Conservation (phyloP, 2,113 vertebrate genomes). For the Chrysemys picta region DNA sequence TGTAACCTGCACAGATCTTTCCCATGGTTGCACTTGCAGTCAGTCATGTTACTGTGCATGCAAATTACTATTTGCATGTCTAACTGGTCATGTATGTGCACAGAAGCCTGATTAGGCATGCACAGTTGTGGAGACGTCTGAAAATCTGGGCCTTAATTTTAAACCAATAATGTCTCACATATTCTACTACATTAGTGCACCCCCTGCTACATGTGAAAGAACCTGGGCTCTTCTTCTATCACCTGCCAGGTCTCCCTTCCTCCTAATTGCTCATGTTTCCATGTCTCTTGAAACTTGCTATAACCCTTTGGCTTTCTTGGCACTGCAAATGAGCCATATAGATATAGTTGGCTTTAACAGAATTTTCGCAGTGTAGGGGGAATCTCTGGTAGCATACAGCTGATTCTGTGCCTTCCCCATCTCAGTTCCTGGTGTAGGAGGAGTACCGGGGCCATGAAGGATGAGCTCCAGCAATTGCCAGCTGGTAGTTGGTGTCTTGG, state of each 20-base stretch:
- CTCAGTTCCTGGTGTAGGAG: not conserved
- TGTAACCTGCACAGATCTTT: not conserved
- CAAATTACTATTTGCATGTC: not conserved
- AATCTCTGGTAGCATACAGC: not conserved
- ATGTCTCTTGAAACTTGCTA: not conserved
- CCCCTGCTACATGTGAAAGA: not conserved
- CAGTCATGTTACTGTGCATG: not conserved
- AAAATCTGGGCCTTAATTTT: not conserved
- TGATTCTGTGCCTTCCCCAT: not conserved
- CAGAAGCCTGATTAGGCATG: not conserved
- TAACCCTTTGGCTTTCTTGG: not conserved
- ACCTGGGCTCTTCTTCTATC: not conserved
- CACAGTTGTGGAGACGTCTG: not conserved
- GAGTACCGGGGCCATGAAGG: not conserved
- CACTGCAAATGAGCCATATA: not conserved
- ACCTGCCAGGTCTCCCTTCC: rapidly evolving
- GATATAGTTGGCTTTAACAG: not conserved
- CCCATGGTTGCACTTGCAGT: not conserved
- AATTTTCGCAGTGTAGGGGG: not conserved
- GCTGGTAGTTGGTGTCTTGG: not conserved
- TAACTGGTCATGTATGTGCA: not conserved
- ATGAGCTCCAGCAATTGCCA: not conserved
- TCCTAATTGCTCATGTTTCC: not conserved
- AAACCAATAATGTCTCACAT: not conserved
- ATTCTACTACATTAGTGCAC: not conserved